phyloP scores from a whole-genome alignment of 2,113 vertebrate genomes.

The Cygnus atratus region DNA sequence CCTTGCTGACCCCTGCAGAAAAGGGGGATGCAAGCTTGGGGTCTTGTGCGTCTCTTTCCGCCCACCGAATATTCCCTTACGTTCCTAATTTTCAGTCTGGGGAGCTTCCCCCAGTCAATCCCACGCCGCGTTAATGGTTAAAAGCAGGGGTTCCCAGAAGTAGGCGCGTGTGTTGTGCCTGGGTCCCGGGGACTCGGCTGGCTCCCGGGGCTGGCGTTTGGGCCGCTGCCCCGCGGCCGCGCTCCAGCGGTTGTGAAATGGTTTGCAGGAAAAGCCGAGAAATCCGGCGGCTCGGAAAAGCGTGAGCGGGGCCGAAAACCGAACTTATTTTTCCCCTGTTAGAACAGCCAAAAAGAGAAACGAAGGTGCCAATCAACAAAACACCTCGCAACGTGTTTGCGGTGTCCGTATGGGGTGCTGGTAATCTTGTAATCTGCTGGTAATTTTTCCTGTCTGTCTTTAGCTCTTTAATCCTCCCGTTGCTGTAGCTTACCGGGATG shows the following conservation, averaged over 20 bases:
- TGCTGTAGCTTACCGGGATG: neutral
- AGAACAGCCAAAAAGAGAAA: neutral
- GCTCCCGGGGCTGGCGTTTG: neutral
- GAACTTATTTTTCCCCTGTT: neutral
- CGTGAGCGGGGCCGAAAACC: neutral
- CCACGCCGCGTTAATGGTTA: accelerated
- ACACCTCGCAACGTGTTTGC: neutral
- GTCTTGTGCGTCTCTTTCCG: accelerated
- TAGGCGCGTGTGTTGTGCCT: no score
- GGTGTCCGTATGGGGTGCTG: accelerated
- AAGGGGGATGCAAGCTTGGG: neutral
- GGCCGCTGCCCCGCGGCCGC: neutral
- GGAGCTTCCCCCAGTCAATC: neutral
- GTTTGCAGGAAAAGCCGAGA: neutral
- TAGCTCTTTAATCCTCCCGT: neutral
- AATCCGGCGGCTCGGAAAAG: neutral
- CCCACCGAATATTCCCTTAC: no score
- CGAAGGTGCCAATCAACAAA: neutral
- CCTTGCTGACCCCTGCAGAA: neutral
- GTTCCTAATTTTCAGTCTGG: neutral
- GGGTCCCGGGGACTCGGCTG: neutral
- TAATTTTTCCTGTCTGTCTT: neutral
- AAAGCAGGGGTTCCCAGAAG: neutral
- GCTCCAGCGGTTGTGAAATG: neutral
- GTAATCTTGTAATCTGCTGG: neutral